A percentile compares a stretch with the other conserved stretches of the same genome.
Conservation (phyloP, 2,888 invertebrate species). For the Teleogryllus oceanicus region DNA sequence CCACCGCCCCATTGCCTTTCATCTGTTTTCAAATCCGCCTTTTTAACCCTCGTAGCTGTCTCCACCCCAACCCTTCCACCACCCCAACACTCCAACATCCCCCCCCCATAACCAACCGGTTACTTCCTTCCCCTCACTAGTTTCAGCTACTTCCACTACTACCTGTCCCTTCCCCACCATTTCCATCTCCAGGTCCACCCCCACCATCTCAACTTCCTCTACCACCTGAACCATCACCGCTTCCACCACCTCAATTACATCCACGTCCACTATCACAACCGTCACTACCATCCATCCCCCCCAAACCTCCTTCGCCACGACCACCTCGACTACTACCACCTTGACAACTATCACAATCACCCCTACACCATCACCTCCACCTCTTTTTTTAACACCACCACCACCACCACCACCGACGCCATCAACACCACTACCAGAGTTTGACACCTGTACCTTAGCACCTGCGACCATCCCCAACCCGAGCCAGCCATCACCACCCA, state of each 20-base stretch:
- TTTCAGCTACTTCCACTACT: slow-evolving; percentile 5
- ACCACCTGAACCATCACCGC: too few relatives aligned
- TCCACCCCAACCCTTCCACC: neutral
- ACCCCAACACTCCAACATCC: slow-evolving; percentile 44
- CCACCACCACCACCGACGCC: too few relatives aligned
- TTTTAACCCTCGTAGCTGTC: slow-evolving; percentile 33
- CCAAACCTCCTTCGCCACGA: neutral
- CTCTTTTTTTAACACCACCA: too few relatives aligned
- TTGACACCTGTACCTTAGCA: too few relatives aligned
- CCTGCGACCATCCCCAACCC: too few relatives aligned
- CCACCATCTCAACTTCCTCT: neutral
- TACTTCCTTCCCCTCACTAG: slow-evolving; percentile 24
- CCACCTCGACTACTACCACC: too few relatives aligned
- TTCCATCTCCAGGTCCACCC: neutral
- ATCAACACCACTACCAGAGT: too few relatives aligned
- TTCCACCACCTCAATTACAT: too few relatives aligned
- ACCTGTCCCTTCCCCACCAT: neutral
- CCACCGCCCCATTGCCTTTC: slow-evolving; percentile 34
- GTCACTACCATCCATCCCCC: too few relatives aligned
- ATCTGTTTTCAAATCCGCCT: slow-evolving; percentile 28
- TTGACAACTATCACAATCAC: too few relatives aligned
- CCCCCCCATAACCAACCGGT: slow-evolving; percentile 25
- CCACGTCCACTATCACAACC: neutral
- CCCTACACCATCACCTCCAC: too few relatives aligned
- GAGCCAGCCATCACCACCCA: neutral